Conservation (phyloP, 2,888 invertebrate genomes). For the Phytoseiulus persimilis region DNA sequence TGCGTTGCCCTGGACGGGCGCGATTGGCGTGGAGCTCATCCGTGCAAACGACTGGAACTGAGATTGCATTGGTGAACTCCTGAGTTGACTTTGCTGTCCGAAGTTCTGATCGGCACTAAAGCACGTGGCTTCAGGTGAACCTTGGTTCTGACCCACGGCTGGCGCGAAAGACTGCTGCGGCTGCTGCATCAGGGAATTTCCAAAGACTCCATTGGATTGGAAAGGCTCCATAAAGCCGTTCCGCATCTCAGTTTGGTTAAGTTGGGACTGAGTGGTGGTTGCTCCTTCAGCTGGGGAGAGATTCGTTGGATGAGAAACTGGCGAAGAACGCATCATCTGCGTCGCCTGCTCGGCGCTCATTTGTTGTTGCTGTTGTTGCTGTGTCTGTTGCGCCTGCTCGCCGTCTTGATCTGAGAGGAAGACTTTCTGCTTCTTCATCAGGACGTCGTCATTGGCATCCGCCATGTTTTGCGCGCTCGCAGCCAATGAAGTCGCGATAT, state of each 20-base stretch:
- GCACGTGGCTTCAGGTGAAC: background rate
- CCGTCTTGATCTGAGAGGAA: background rate
- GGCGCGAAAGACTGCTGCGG: slow-evolving; percentile 14
- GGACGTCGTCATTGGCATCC: slow-evolving; percentile 35
- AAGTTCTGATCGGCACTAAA: background rate
- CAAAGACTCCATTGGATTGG: background rate
- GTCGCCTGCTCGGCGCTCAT: background rate
- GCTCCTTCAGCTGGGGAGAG: background rate
- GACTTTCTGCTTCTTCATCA: slow-evolving; percentile 20
- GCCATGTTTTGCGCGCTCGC: slow-evolving; percentile 20
- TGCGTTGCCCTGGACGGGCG: background rate
- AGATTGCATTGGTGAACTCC: background rate
- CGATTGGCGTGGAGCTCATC: background rate
- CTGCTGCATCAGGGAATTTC: background rate
- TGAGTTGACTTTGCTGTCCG: background rate
- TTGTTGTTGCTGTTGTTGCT: slow-evolving; percentile 23
- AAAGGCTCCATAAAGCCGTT: background rate
- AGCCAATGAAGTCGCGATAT: slow-evolving; percentile 22
- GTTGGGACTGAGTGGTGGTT: background rate
- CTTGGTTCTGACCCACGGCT: background rate
- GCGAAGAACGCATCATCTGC: background rate
- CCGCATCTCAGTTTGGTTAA: background rate
- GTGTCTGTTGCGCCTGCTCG: background rate
- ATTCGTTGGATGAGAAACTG: background rate
- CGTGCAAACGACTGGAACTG: background rate